phyloP scores from a whole-genome alignment of 2,113 vertebrate species.

The Mus spicilegus region DNA sequence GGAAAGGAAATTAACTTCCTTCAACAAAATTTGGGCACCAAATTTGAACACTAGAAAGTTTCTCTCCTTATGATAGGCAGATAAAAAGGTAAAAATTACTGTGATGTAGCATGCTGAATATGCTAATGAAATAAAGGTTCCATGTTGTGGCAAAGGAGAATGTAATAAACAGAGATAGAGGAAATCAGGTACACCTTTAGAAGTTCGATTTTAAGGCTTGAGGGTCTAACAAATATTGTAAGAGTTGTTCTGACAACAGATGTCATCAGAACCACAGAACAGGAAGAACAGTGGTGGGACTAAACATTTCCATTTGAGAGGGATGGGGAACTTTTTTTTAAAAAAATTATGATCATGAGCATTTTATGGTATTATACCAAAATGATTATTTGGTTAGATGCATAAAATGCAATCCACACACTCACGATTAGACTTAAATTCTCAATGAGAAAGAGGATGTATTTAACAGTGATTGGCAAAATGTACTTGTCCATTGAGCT shows the following conservation, averaged over 20 bases:
- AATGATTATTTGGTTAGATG: background rate
- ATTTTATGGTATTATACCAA: background rate
- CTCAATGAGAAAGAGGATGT: background rate
- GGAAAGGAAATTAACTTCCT: background rate
- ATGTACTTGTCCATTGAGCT: background rate
- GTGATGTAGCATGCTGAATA: background rate
- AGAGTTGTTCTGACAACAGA: background rate
- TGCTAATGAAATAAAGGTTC: background rate
- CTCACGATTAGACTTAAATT: background rate
- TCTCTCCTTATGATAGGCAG: background rate
- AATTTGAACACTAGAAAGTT: background rate
- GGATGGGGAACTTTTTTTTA: background rate
- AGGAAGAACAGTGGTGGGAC: background rate
- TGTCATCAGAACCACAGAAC: background rate
- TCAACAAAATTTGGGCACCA: background rate
- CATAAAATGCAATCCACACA: background rate
- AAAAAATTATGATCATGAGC: background rate
- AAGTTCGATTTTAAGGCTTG: background rate
- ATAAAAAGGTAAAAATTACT: slow-evolving; percentile 11
- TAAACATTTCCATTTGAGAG: background rate
- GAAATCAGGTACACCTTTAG: background rate
- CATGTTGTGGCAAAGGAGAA: background rate
- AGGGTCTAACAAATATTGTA: background rate
- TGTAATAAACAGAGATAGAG: background rate
- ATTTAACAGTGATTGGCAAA: background rate